Evolutionary conservation across 2,797 vertebrate species (phyloP).

Genomic region (Leptodactylus fallax): DNA sequence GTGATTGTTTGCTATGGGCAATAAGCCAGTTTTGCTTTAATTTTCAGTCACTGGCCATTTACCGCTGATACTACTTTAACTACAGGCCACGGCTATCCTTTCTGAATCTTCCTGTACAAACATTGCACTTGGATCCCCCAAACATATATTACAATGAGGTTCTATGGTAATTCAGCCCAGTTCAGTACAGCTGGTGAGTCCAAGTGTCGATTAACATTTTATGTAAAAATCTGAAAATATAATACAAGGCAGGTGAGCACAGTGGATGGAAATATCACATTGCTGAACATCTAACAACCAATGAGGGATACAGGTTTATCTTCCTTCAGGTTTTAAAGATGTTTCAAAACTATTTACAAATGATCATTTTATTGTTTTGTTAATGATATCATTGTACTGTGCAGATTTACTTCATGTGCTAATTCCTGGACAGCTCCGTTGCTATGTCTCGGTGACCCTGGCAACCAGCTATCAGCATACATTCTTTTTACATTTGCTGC

Average conservation of each 20-base stretch:
- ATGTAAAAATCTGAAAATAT: no score
- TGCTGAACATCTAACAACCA: neutral
- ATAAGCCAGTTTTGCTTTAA: no score
- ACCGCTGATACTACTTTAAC: no score
- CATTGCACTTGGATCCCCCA: no score
- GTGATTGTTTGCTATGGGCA: no score
- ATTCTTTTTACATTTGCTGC: neutral
- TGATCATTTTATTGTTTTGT: neutral
- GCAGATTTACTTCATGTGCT: no score
- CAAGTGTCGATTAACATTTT: no score
- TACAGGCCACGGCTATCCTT: no score
- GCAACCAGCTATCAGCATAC: neutral
- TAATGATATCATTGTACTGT: neutral
- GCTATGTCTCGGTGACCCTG: conserved; percentile 27
- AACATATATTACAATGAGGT: neutral
- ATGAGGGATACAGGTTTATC: neutral
- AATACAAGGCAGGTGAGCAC: no score
- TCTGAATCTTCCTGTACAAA: no score
- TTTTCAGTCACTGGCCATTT: no score
- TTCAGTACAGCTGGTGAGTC: neutral
- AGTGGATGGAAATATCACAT: no score
- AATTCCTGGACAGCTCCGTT: neutral
- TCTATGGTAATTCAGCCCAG: neutral
- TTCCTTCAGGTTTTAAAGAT: neutral
- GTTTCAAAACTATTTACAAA: neutral